Percentiles rank a stretch among this genome's conserved stretches.
Evolutionary conservation across 2,797 vertebrate genomes (phyloP).

Genomic region (Phoeniculus purpureus): DNA sequence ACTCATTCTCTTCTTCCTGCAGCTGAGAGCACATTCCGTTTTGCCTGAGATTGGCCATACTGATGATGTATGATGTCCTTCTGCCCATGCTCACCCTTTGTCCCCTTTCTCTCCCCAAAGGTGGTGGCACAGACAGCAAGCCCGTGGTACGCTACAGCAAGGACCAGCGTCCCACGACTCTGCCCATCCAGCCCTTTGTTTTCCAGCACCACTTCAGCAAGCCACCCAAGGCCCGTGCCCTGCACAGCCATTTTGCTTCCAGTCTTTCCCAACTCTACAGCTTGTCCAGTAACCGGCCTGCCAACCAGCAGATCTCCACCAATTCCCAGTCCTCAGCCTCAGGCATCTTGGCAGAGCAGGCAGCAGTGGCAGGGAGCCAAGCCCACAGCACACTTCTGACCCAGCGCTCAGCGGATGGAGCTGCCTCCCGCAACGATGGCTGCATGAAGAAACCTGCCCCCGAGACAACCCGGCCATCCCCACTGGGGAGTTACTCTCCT

Average conservation of each 20-base stretch:
- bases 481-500: constrained; percentile 94
- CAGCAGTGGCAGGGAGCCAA: neutral
- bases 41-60: neutral
- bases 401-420: constrained; percentile 47
- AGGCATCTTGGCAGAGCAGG: constrained; percentile 17
- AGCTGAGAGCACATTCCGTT: neutral
- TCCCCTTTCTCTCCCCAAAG: constrained; percentile 54
- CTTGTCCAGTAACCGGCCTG: constrained; percentile 76
- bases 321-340: constrained; percentile 55
- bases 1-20: neutral
- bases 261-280: constrained; percentile 86
- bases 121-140: constrained; percentile 80
- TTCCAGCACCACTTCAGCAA: constrained; percentile 94
- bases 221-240: constrained; percentile 83
- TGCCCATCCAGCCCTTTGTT: constrained; percentile 98
- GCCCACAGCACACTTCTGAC: neutral
- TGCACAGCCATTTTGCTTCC: constrained; percentile 83
- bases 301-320: constrained; percentile 67
- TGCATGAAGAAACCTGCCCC: constrained; percentile 70
- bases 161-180: constrained; percentile 93
- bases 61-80: neutral
- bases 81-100: neutral
- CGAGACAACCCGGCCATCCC: constrained; percentile 87
- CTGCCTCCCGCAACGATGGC: constrained; percentile 49
- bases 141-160: constrained; percentile 92